These are phyloP conservation scores for Polypedilum pembai DNA, from an alignment of 1,140 invertebrate genomes.

Conservation along the genomic window DNA sequence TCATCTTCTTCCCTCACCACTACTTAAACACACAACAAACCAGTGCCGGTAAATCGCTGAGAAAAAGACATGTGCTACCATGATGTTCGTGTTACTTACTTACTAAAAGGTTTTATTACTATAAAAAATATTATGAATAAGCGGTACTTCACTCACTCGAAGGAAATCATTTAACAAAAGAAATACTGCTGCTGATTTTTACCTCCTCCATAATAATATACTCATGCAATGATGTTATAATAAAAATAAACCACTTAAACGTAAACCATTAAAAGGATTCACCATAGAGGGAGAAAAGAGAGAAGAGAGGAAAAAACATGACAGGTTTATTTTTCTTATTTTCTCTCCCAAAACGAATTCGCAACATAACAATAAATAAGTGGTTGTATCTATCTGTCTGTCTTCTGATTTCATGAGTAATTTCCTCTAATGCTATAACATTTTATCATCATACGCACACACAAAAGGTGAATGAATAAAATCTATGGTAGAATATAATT, in stretches of 20 bases:
- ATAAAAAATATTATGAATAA: slow-evolving; percentile 26
- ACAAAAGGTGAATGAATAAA: too few relatives aligned
- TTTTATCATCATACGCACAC: background rate
- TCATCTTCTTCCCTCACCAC: background rate
- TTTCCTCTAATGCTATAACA: background rate
- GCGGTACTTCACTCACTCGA: background rate
- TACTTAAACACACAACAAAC: background rate
- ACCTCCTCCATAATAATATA: background rate
- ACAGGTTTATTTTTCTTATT: slow-evolving; percentile 21
- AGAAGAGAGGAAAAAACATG: background rate
- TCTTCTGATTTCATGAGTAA: background rate
- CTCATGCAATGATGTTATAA: slow-evolving; percentile 26
- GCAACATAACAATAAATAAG: slow-evolving; percentile 16
- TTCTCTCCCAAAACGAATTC: background rate
- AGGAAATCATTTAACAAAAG: background rate
- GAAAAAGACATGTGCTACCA: slow-evolving; percentile 25
- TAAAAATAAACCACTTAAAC: slow-evolving; percentile 31
- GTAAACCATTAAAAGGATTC: slow-evolving; percentile 21
- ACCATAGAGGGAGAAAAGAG: background rate
- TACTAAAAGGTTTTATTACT: slow-evolving; percentile 22
- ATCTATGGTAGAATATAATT: background rate
- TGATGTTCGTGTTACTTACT: slow-evolving; percentile 21
- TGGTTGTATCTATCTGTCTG: background rate
- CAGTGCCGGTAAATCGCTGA: slow-evolving; percentile 11
- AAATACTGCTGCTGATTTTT: background rate